Evolutionary conservation across 2,888 invertebrate genomes (phyloP), one percentile per base, ranked within the genome.

Genomic region (Adineta ricciae): DNA sequence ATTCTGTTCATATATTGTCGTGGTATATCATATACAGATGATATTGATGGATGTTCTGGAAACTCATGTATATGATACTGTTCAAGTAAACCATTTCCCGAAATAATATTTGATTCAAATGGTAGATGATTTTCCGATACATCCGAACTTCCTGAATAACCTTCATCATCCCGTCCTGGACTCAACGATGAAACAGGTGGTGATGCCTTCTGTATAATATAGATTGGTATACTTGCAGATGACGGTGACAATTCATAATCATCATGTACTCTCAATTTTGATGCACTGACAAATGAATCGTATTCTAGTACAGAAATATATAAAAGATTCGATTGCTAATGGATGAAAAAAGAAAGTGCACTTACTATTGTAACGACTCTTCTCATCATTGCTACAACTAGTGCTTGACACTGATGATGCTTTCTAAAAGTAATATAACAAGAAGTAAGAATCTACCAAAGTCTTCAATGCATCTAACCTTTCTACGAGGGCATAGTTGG

Each of bases 111-210:
- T 64, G 64, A 32, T 64, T 64, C 32, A 16, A 27, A 32, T 64
- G 32, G 64, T 64, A 36, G 24, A 78, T 41, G 41, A 78, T 41
- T 41, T 14, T 78, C 78, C 8, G 78, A 78, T 41, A 41, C n/a
- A 41, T 78, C 36, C 1, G 78, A 78, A 78, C 78, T 78, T n/a
- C 78, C 78, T 41, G 78, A 38, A 78, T 78, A 78, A 41, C 78
- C 78, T 78, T 78, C 78, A n/a, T 78, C 78, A 41, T 78, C 78
- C 38, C 78, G 78, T 41, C 9, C 2, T 21, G 78, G 38, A 78
- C 78, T 78, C 14, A 78, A 78, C 19, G 78, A 41, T 41, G 78
- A 78, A 5, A 78, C 7, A 24, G 78, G 78, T 41, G 38, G 78
- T 78, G 78, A 41, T 41, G 38, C 8, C 41, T 41, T 38, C 41